phyloP scores from a whole-genome alignment of 2,113 vertebrate genomes.

The Rhinoderma darwinii region DNA sequence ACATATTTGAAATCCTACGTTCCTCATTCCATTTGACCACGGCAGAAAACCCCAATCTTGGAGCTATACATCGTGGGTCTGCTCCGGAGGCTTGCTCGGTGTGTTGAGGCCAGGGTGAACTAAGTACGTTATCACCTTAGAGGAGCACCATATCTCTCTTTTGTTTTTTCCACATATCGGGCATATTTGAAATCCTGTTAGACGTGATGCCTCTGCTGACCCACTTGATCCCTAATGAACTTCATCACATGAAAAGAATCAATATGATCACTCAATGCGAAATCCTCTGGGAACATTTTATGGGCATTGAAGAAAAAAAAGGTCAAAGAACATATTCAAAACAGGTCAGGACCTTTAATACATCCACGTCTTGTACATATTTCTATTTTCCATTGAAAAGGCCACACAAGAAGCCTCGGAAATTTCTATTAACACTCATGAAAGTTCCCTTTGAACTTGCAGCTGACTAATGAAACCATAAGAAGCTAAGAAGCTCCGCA shows the following conservation, averaged over 20 bases:
- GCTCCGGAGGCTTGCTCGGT: too few relatives aligned
- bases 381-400: slow-evolving; percentile 20
- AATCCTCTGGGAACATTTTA: not conserved
- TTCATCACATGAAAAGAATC: not conserved
- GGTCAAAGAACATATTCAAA: not conserved
- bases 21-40: too few relatives aligned
- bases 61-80: too few relatives aligned
- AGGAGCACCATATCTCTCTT: too few relatives aligned
- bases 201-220: not conserved
- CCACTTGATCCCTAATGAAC: not conserved
- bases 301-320: not conserved
- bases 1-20: not conserved
- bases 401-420: slow-evolving; percentile 35
- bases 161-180: too few relatives aligned
- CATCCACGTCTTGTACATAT: slow-evolving; percentile 1
- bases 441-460: slow-evolving; percentile 31
- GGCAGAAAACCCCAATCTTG: too few relatives aligned
- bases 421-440: slow-evolving; percentile 33
- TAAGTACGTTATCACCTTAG: too few relatives aligned
- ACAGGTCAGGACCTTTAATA: slow-evolving; percentile 10
- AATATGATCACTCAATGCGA: not conserved
- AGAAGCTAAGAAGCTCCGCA: not conserved
- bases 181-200: not conserved
- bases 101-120: too few relatives aligned
- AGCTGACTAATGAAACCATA: slow-evolving; percentile 15